phyloP scores from a whole-genome alignment of 2,113 vertebrate species.

The Stegastes partitus region DNA sequence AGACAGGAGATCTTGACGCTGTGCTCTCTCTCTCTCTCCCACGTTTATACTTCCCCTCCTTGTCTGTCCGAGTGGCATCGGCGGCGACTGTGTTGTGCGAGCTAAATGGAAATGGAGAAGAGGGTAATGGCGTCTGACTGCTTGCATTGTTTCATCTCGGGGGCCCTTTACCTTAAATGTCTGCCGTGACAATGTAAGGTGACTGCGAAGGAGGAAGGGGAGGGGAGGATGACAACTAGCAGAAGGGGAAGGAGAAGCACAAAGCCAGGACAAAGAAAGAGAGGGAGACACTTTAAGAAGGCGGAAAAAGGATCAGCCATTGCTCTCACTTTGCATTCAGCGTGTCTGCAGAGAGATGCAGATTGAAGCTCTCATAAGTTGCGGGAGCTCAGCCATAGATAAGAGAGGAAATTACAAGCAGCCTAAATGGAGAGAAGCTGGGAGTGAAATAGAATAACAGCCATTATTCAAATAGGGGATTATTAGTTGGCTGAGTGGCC shows the following conservation, averaged over 20 bases:
- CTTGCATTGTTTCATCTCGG: conserved; percentile 55
- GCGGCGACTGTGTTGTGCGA: conserved; percentile 46
- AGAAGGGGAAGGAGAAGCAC: background rate
- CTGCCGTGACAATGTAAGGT: conserved; percentile 48
- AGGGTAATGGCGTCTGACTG: conserved; percentile 55
- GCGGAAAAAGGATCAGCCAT: conserved; percentile 38
- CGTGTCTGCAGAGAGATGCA: conserved; percentile 60
- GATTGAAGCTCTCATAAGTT: conserved; percentile 68
- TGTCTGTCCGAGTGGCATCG: conserved; percentile 9
- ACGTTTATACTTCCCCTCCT: background rate
- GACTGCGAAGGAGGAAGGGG: conserved; percentile 7
- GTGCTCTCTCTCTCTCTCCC: background rate
- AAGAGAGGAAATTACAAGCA: conserved; percentile 73
- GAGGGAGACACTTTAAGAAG: conserved; percentile 14
- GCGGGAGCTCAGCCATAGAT: conserved; percentile 57
- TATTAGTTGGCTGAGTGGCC: conserved; percentile 75
- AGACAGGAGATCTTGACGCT: conserved; percentile 4
- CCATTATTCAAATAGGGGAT: conserved; percentile 75
- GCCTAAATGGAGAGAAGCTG: conserved; percentile 68
- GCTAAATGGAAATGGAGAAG: conserved; percentile 50
- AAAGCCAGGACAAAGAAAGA: conserved; percentile 19
- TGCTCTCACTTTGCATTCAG: conserved; percentile 62
- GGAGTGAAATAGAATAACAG: conserved; percentile 69
- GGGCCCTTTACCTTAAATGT: conserved; percentile 49
- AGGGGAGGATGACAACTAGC: conserved; percentile 14